These are phyloP conservation scores for Ommatoiulus sabulosus DNA, from an alignment of 2,888 invertebrate species.

Conservation along the genomic window DNA sequence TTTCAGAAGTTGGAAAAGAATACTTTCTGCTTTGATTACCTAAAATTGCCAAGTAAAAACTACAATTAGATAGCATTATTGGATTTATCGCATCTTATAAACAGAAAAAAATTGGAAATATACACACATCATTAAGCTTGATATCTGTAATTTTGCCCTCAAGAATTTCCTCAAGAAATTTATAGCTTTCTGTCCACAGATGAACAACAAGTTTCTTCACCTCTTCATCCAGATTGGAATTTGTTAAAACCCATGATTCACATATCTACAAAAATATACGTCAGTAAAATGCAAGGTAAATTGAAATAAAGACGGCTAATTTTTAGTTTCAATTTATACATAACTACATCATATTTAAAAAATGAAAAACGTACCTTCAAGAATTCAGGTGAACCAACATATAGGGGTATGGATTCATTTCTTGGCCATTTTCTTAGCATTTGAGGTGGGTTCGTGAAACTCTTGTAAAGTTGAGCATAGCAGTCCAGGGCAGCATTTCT, in stretches of 20 bases:
- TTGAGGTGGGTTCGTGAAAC: conserved; percentile 52
- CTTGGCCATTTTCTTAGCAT: not conserved
- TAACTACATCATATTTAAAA: too few relatives aligned
- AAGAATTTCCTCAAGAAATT: conserved; percentile 47
- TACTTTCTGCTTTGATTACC: conserved; percentile 47
- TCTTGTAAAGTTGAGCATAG: conserved; percentile 44
- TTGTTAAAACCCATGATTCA: conserved; percentile 40
- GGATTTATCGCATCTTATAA: not conserved
- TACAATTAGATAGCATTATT: not conserved
- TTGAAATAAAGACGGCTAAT: too few relatives aligned
- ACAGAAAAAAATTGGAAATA: not conserved
- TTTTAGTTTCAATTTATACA: too few relatives aligned
- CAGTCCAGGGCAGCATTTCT: conserved; percentile 41
- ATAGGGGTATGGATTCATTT: not conserved
- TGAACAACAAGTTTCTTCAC: conserved; percentile 51
- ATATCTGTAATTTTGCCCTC: conserved; percentile 37
- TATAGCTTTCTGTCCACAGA: conserved; percentile 52
- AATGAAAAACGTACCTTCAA: not conserved
- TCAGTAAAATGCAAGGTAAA: not conserved
- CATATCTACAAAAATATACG: not conserved
- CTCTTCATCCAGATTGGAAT: conserved; percentile 3
- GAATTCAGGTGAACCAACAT: conserved; percentile 54
- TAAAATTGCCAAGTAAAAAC: not conserved
- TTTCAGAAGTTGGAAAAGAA: conserved; percentile 50
- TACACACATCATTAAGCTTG: conserved; percentile 32